Percentiles rank a stretch among this genome's conserved stretches.
phyloP scores from a whole-genome alignment of 2,888 invertebrate species.

The Tubulanus polymorphus region DNA sequence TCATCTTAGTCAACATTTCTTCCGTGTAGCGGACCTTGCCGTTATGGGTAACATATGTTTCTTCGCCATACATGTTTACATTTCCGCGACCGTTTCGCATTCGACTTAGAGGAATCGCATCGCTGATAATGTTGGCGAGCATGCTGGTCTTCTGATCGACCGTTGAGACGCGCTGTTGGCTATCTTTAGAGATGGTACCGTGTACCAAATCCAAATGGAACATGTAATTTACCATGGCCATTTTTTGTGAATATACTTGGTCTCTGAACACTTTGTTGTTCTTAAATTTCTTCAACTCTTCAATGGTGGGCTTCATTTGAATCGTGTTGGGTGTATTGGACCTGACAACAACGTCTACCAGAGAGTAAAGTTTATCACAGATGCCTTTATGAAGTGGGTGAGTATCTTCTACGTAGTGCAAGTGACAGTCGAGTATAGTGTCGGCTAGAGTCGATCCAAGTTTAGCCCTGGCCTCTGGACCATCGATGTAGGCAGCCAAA shows the following conservation, averaged over 20 bases:
- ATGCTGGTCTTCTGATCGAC: slow-evolving; percentile 1
- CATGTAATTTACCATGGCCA: neutral
- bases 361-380: neutral
- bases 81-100: neutral
- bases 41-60: neutral
- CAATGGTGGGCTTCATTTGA: neutral
- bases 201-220: neutral
- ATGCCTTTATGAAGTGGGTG: neutral
- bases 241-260: neutral
- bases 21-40: neutral
- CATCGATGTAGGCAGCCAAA: neutral
- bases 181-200: neutral
- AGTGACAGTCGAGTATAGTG: neutral
- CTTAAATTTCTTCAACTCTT: neutral
- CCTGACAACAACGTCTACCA: neutral
- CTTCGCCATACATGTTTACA: neutral
- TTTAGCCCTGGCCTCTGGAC: neutral
- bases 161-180: neutral
- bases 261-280: neutral
- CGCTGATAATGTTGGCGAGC: neutral
- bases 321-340: neutral
- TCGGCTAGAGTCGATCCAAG: neutral
- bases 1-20: neutral
- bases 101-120: neutral
- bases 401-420: neutral